Base-by-base conservation (phyloP, 35 echinoderm and acorn worm genomes). In the Acanthaster planci region DNA sequence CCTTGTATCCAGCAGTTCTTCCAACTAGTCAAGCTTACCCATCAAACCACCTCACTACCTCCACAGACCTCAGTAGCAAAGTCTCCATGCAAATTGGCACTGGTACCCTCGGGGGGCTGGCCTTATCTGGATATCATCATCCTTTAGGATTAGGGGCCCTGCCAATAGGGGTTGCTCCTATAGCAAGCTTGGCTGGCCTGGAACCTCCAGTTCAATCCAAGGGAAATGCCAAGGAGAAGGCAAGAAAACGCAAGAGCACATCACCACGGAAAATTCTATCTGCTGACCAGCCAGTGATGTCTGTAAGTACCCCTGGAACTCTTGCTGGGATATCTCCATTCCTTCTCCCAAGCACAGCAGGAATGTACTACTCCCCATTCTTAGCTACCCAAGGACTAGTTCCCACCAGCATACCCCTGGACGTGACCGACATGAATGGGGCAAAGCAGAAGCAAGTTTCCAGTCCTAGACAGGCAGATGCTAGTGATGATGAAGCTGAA, bases 311-410 rank as follows among this genome's bases (percentile, higher is more conserved):
- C 15, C 55, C 87, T 19, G 55, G 79, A 31, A 59, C 80, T 17
- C 18, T 87, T 26, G 55, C 93, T 17, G 90, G 90, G n/a, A 88
- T 96, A 26, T 89, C 93, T 0, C 88, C 95, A 1, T 93, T 80
- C 40, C 55, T 97, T 5, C 52, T 97, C 9, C 91, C 95, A 8
- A 90, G 79, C 51, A 72, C 91, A 37, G 85, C 84, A 1, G 91
- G 91, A 18, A 80, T 97, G 26, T 92, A 93, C n/a, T 90, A 90
- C 77, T 97, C 95, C 1, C 95, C 95, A 1, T 93, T 93, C 57
- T 84, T 97, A 7, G 64, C 95, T 22, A 75, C 81, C 76, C 90
- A 93, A 8, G 64, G 64, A 10, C 64, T 72, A 27, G 64, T 72
- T 14, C 64, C 64, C 8, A 72, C 64, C 26, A 31, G 26, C 7